Percentiles rank a stretch among this genome's conserved stretches.
Conservation (phyloP, 2,113 vertebrate species). For the Paramisgurnus dabryanus region DNA sequence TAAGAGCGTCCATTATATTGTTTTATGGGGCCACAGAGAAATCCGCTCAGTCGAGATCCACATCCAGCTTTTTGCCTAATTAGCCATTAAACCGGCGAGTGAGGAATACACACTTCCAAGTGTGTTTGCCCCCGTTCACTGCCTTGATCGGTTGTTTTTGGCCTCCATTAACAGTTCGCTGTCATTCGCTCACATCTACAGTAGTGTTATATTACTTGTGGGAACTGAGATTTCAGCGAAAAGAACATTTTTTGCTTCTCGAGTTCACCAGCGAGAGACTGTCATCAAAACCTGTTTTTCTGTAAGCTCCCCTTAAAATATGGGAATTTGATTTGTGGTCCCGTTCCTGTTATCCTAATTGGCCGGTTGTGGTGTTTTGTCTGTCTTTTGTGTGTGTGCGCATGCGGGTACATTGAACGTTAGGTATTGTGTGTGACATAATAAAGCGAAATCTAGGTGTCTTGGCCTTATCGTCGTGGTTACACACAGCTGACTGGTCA, state of each 20-base stretch:
- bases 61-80: slow-evolving; percentile 39
- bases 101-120: slow-evolving; percentile 14
- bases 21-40: slow-evolving; percentile 39
- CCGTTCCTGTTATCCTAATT: slow-evolving; percentile 3
- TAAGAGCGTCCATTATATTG: slow-evolving; percentile 32
- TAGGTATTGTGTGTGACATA: slow-evolving; percentile 34
- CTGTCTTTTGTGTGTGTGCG: neutral
- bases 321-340: neutral
- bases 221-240: slow-evolving; percentile 16
- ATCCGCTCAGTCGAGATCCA: slow-evolving; percentile 2
- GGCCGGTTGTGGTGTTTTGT: neutral
- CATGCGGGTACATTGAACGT: slow-evolving; percentile 1
- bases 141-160: slow-evolving; percentile 29
- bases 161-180: slow-evolving; percentile 25
- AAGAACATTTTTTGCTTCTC: neutral
- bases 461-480: slow-evolving; percentile 35
- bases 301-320: neutral
- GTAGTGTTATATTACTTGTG: slow-evolving; percentile 23
- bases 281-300: slow-evolving; percentile 1
- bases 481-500: slow-evolving; percentile 37
- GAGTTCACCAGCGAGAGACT: neutral
- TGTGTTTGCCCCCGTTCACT: slow-evolving; percentile 18
- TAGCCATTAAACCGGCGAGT: slow-evolving; percentile 35
- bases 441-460: slow-evolving; percentile 42
- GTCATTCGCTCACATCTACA: slow-evolving; percentile 22